Evolutionary conservation across 2,113 vertebrate species (phyloP).

Genomic region (Archilochus colubris): DNA sequence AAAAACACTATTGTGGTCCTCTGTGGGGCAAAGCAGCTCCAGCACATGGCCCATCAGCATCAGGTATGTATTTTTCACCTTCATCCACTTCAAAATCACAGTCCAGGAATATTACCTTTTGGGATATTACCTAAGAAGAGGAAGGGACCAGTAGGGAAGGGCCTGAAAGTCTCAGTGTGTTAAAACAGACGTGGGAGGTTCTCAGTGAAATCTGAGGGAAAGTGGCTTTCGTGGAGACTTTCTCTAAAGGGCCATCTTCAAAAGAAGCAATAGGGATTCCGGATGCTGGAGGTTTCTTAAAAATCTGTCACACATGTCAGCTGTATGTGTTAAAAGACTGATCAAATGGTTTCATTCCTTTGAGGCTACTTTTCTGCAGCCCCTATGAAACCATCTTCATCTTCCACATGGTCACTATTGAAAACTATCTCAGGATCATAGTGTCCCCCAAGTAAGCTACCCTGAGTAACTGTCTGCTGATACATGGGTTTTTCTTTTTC

Average conservation of each 20-base stretch:
- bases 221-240: neutral
- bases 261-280: neutral
- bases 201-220: neutral
- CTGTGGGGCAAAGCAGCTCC: neutral
- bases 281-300: neutral
- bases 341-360: neutral
- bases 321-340: neutral
- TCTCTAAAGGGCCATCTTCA: neutral
- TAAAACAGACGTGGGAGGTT: neutral
- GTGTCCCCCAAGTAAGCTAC: neutral
- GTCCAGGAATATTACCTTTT: neutral
- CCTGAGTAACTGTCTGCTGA: neutral
- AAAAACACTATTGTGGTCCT: neutral
- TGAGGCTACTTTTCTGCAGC: neutral
- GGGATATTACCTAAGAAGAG: neutral
- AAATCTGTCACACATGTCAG: neutral
- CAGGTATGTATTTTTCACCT: neutral
- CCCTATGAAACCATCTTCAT: neutral
- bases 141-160: neutral
- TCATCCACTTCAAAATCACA: neutral
- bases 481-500: neutral
- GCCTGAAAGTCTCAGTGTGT: neutral
- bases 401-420: rapidly evolving
- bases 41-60: neutral
- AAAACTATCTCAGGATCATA: neutral